phyloP scores from a whole-genome alignment of 2,113 vertebrate species.

The Elephantulus edwardii region DNA sequence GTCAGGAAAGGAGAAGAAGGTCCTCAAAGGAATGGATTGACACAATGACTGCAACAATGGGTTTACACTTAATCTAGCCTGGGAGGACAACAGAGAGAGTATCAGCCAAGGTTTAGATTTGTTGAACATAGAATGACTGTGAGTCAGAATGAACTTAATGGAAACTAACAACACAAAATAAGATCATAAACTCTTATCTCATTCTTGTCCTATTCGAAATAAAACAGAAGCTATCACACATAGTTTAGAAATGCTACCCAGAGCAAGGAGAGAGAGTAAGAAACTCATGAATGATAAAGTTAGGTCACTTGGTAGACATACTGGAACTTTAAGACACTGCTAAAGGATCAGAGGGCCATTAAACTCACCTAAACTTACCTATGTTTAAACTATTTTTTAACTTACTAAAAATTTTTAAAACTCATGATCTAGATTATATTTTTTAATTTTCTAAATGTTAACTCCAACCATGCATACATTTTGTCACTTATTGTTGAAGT shows the following conservation, averaged over 20 bases:
- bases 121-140: no score
- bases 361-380: background rate
- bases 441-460: slow-evolving; percentile 8
- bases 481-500: slow-evolving; percentile 53
- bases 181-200: background rate
- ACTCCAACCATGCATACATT: slow-evolving; percentile 33
- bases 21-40: no score
- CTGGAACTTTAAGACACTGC: background rate
- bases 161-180: no score
- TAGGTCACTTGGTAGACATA: no score
- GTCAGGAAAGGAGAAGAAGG: no score
- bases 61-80: no score
- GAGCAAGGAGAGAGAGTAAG: background rate
- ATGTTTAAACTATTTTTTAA: background rate
- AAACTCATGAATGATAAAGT: no score
- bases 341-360: slow-evolving; percentile 23
- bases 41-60: no score
- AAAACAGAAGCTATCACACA: background rate
- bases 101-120: no score
- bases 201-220: background rate
- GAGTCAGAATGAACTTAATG: no score
- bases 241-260: background rate
- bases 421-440: background rate
- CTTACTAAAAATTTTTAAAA: background rate
- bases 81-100: no score